Evolutionary conservation across 2,797 vertebrate genomes (phyloP).

Genomic region (Lycodopsis pacificus): DNA sequence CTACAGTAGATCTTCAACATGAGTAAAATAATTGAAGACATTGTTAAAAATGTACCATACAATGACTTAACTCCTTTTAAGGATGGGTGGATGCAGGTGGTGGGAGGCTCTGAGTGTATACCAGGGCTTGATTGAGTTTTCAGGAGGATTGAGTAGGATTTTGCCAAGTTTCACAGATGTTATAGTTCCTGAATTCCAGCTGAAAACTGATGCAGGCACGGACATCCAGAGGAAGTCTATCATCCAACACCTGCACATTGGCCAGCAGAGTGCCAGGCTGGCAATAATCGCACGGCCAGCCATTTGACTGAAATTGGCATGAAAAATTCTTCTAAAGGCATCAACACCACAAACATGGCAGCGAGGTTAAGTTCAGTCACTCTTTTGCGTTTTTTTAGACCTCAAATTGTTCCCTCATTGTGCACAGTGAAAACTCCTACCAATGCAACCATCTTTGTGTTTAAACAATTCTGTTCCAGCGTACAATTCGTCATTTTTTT

Average conservation of each 20-base stretch:
- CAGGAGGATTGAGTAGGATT: too few species aligned
- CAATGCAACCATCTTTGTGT: background rate
- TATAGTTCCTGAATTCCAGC: background rate
- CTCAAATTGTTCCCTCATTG: too few species aligned
- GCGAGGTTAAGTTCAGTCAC: background rate
- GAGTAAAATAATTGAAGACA: too few species aligned
- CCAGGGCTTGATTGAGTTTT: background rate
- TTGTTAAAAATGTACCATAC: too few species aligned
- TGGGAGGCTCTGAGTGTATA: too few species aligned
- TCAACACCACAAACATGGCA: background rate
- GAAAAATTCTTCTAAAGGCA: background rate
- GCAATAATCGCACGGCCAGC: background rate
- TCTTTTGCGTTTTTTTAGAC: too few species aligned
- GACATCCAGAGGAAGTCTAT: background rate
- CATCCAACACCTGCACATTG: background rate
- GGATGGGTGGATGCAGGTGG: background rate
- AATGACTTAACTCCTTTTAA: background rate
- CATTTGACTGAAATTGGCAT: background rate
- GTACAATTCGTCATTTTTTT: background rate
- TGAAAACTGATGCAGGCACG: background rate
- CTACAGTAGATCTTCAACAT: background rate
- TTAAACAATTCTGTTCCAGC: background rate
- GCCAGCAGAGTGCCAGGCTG: background rate
- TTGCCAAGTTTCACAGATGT: background rate
- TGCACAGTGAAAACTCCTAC: background rate